A percentile compares a stretch with the other conserved stretches of the same genome.
These are phyloP conservation scores for Macrotis lagotis DNA, from an alignment of 2,113 vertebrate species.

Conservation along the genomic window DNA sequence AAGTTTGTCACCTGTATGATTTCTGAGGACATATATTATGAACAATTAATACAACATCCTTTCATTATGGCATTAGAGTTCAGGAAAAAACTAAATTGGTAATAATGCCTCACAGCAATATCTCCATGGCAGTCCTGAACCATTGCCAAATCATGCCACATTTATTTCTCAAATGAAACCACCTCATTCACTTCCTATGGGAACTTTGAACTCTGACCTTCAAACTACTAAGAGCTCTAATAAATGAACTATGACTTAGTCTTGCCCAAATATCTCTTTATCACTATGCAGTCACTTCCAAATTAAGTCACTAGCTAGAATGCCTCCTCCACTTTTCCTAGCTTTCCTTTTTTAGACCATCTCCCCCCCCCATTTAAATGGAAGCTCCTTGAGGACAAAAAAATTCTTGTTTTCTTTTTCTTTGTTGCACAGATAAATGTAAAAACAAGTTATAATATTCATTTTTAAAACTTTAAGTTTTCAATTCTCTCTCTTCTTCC, in stretches of 20 bases:
- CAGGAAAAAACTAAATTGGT: background rate
- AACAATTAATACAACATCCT: background rate
- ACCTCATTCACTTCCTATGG: background rate
- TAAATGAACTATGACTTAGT: background rate
- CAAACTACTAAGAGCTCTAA: background rate
- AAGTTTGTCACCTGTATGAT: background rate
- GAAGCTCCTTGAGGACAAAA: background rate
- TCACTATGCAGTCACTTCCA: background rate
- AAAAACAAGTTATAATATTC: too few relatives aligned
- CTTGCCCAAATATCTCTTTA: background rate
- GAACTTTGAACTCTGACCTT: background rate
- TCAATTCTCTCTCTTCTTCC: too few relatives aligned
- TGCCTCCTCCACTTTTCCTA: background rate
- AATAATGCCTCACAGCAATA: background rate
- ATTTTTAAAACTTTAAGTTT: too few relatives aligned
- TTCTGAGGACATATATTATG: background rate
- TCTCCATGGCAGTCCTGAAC: background rate
- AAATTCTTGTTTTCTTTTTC: too few relatives aligned
- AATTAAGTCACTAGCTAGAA: background rate
- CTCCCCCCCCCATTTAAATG: background rate
- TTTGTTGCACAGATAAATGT: too few relatives aligned
- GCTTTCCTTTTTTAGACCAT: background rate
- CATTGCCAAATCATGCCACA: background rate
- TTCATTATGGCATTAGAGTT: background rate
- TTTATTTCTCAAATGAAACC: background rate